These are phyloP conservation scores for Pseudochirops corinnae DNA, from an alignment of 2,797 vertebrate species.

Conservation along the genomic window DNA sequence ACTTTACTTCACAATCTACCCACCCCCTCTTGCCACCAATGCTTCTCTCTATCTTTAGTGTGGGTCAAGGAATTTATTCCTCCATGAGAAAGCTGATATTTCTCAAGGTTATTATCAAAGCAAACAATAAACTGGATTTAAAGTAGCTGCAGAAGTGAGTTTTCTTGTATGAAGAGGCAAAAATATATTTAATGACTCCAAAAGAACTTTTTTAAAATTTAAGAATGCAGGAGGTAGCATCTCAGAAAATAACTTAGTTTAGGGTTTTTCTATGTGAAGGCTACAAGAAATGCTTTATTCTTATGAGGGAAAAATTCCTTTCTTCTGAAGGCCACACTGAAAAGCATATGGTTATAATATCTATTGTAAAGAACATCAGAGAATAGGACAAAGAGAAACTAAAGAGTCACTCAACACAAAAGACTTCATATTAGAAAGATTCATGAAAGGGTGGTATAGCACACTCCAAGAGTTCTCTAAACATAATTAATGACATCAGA, in stretches of 20 bases:
- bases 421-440: not conserved
- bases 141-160: conserved; percentile 11
- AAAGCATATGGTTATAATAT: no score
- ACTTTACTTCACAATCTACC: not conserved
- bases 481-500: no score
- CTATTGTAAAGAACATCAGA: no score
- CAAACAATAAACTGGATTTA: conserved; percentile 22
- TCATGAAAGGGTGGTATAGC: not conserved
- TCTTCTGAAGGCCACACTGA: not conserved
- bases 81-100: not conserved
- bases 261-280: not conserved
- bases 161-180: conserved; percentile 24
- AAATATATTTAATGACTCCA: not conserved
- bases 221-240: not conserved
- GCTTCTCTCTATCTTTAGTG: not conserved
- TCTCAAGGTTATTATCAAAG: conserved; percentile 19
- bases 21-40: not conserved
- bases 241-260: conserved; percentile 1
- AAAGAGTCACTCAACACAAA: not conserved
- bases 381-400: not conserved
- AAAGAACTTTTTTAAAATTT: not conserved
- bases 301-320: not conserved
- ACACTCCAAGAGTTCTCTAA: not conserved
- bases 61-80: not conserved
- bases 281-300: not conserved